phyloP scores from a whole-genome alignment of 1,140 invertebrate species.

The Nasonia giraulti region DNA sequence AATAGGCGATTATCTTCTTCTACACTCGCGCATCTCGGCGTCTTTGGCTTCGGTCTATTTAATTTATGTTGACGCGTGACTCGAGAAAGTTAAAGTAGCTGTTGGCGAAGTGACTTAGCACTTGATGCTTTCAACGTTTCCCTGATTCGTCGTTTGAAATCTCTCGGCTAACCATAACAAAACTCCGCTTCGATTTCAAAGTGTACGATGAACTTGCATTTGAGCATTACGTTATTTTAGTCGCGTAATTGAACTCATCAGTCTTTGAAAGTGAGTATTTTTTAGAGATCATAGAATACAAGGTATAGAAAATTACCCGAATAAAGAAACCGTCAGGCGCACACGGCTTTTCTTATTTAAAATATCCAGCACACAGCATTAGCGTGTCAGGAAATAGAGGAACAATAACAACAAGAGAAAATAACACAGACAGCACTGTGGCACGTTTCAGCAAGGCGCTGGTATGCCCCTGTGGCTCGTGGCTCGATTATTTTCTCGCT shows the following conservation, averaged over 20 bases:
- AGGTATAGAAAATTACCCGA: background rate
- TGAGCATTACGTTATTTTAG: background rate
- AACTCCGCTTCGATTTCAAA: too few species aligned
- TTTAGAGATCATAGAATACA: background rate
- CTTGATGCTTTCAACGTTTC: background rate
- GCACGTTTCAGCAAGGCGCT: background rate
- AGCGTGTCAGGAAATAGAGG: background rate
- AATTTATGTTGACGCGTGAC: background rate
- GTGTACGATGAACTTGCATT: too few species aligned
- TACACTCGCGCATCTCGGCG: background rate
- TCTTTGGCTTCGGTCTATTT: background rate
- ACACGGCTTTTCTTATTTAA: background rate
- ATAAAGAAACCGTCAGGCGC: too few species aligned
- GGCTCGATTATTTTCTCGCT: conserved; percentile 27
- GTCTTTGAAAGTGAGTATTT: background rate
- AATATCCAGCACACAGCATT: background rate
- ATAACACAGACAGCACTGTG: background rate
- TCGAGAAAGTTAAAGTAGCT: background rate
- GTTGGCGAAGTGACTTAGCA: background rate
- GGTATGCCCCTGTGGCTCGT: background rate
- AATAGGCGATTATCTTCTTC: background rate
- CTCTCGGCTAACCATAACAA: too few species aligned
- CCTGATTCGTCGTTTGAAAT: background rate
- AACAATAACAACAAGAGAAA: conserved; percentile 11
- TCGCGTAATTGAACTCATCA: background rate